Percentiles rank a stretch among this genome's conserved stretches.
Evolutionary conservation across 2,113 vertebrate genomes (phyloP).

Genomic region (Cyprinodon brontotheroides): DNA sequence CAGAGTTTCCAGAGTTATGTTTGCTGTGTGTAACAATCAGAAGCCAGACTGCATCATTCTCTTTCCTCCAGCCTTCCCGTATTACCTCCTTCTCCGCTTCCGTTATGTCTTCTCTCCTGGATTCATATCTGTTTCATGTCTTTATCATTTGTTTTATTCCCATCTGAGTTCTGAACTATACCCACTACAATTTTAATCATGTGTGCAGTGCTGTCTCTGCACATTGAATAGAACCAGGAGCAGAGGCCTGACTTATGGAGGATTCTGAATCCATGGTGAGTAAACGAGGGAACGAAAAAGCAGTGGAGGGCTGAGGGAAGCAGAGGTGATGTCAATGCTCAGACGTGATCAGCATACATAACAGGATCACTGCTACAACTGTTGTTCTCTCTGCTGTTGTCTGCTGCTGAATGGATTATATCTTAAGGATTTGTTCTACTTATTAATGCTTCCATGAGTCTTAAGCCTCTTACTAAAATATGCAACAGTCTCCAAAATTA

Average conservation of each 20-base stretch:
- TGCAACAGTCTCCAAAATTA: background rate
- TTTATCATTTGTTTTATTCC: background rate
- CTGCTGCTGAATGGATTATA: conserved; percentile 14
- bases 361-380: conserved; percentile 30
- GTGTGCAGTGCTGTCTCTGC: background rate
- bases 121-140: background rate
- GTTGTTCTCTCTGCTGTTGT: conserved; percentile 5
- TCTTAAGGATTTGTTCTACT: conserved; percentile 4
- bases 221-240: conserved; percentile 25
- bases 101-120: background rate
- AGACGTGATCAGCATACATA: conserved; percentile 59
- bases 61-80: conserved; percentile 10
- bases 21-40: conserved; percentile 47
- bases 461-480: background rate
- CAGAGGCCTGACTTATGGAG: conserved; percentile 30
- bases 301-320: conserved; percentile 8
- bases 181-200: background rate
- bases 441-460: conserved; percentile 7
- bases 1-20: conserved; percentile 50
- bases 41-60: conserved; percentile 30
- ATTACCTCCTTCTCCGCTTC: conserved; percentile 5
- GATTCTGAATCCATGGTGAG: conserved; percentile 58
- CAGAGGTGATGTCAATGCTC: conserved; percentile 51
- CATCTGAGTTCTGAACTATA: conserved; percentile 11
- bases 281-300: conserved; percentile 19